A percentile compares a stretch with the other conserved stretches of the same genome.
These are phyloP conservation scores for Alethe castanea DNA, from an alignment of 2,113 vertebrate species.

Conservation along the genomic window DNA sequence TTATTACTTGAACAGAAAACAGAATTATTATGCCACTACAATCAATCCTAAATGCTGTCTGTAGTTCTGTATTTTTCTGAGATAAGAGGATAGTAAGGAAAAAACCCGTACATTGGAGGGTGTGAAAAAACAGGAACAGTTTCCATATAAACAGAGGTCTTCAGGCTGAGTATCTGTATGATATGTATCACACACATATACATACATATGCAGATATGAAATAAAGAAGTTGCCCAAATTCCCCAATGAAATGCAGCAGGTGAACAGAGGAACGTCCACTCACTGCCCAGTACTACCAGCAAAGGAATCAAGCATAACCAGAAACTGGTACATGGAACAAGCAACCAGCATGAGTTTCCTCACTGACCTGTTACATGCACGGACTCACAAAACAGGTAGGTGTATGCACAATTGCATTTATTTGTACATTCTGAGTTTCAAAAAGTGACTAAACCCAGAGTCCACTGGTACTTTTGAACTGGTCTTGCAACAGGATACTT, in stretches of 20 bases:
- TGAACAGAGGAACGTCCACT: neutral
- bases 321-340: neutral
- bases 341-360: neutral
- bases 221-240: neutral
- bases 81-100: neutral
- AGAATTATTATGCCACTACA: neutral
- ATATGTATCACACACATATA: neutral
- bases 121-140: neutral
- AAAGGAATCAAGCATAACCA: neutral
- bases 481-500: neutral
- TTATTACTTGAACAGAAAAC: neutral
- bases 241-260: neutral
- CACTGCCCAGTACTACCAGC: neutral
- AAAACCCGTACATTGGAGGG: neutral
- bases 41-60: neutral
- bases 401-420: neutral
- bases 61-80: neutral
- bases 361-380: rapidly evolving
- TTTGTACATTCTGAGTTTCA: neutral
- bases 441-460: neutral
- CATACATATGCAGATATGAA: neutral
- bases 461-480: neutral
- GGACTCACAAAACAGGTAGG: neutral
- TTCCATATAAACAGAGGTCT: neutral
- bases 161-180: neutral